Percentiles rank a stretch among this genome's conserved stretches.
Conservation (phyloP, 2,113 vertebrate genomes). For the Aphyosemion australe region DNA sequence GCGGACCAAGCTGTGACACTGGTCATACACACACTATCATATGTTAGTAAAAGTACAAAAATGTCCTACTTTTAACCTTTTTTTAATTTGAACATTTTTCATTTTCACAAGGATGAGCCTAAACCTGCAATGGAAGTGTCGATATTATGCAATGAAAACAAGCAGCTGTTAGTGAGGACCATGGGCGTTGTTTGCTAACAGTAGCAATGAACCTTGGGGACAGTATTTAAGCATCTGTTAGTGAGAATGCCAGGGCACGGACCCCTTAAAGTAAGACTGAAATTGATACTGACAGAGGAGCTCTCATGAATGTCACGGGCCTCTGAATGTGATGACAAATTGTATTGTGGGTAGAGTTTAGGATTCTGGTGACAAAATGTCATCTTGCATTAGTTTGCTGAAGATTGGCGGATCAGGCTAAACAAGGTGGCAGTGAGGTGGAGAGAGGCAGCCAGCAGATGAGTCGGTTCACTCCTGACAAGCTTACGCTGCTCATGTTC, state of each 20-base stretch:
- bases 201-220: constrained; percentile 47
- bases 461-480: constrained; percentile 46
- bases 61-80: not conserved
- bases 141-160: constrained; percentile 15
- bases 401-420: constrained; percentile 62
- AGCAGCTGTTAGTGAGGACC: constrained; percentile 34
- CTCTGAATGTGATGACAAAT: constrained; percentile 71
- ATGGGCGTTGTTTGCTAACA: constrained; percentile 5
- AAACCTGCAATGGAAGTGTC: constrained; percentile 12
- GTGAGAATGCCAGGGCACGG: constrained; percentile 35
- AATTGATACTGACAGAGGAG: constrained; percentile 57
- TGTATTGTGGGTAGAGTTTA: constrained; percentile 64
- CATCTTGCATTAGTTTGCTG: constrained; percentile 66
- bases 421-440: constrained; percentile 67
- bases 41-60: too few species aligned
- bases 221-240: constrained; percentile 49
- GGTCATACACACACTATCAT: too few species aligned
- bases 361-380: constrained; percentile 70
- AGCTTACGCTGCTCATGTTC: constrained; percentile 23
- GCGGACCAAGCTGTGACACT: too few species aligned
- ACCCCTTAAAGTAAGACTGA: constrained; percentile 59
- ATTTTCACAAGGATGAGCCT: not conserved
- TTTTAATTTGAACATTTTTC: not conserved
- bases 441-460: constrained; percentile 43
- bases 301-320: constrained; percentile 67